Conservation (phyloP, 2,113 vertebrate genomes). For the Brienomyrus brachyistius region DNA sequence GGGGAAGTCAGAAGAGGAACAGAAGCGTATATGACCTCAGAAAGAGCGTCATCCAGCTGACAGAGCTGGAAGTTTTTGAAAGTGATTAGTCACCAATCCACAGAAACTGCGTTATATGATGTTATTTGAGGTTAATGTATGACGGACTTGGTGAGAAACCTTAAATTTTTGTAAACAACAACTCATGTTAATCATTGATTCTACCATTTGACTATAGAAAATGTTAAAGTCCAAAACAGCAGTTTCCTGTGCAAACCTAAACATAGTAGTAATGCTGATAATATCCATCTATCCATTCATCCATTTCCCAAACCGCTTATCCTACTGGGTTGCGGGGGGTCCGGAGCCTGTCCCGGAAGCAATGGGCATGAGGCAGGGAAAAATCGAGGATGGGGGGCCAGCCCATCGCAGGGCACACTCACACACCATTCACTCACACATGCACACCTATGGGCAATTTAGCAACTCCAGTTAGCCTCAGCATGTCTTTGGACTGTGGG, state of each 20-base stretch:
- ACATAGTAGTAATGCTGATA: neutral
- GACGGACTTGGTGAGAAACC: neutral
- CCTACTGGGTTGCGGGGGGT: too few relatives aligned
- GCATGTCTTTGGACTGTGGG: too few relatives aligned
- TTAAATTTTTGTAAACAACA: neutral
- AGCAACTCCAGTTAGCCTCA: too few relatives aligned
- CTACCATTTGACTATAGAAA: neutral
- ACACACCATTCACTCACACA: too few relatives aligned
- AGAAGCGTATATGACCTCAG: neutral
- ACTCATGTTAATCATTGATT: neutral
- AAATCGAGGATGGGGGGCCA: too few relatives aligned
- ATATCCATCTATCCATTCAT: neutral
- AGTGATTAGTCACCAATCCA: neutral
- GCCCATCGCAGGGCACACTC: too few relatives aligned
- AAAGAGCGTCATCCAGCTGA: neutral
- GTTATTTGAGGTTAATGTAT: neutral
- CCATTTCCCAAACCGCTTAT: too few relatives aligned
- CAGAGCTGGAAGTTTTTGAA: neutral
- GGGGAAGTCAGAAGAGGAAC: constrained; percentile 3
- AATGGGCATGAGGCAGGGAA: too few relatives aligned
- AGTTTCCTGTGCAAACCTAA: neutral
- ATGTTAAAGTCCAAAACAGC: neutral
- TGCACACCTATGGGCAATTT: too few relatives aligned
- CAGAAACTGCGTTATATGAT: neutral
- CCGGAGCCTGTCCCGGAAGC: too few relatives aligned